A percentile compares a stretch with the other conserved stretches of the same genome.
Evolutionary conservation across 2,113 vertebrate genomes (phyloP).

Genomic region (Pipra filicauda): DNA sequence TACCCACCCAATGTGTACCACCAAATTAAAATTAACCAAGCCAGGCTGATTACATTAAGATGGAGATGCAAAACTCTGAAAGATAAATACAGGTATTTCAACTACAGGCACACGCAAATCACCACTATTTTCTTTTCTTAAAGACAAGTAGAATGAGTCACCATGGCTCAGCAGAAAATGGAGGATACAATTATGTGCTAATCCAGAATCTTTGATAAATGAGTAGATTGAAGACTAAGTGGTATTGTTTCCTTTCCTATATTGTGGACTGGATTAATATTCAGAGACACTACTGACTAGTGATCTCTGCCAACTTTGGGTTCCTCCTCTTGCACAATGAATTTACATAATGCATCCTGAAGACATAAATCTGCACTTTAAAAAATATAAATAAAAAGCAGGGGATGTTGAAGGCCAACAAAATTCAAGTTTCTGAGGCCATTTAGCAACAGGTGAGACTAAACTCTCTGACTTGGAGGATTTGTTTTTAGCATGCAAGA

Average conservation of each 20-base stretch:
- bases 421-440: neutral
- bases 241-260: neutral
- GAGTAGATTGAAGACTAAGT: neutral
- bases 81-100: neutral
- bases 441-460: neutral
- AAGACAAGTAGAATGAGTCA: neutral
- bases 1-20: neutral
- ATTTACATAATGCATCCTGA: neutral
- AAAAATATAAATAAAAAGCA: neutral
- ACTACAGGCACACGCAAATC: neutral
- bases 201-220: neutral
- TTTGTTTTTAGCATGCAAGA: neutral
- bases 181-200: neutral
- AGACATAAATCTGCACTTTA: neutral
- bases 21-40: constrained; percentile 24
- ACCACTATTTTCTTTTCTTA: neutral
- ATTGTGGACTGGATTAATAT: neutral
- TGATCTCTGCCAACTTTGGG: neutral
- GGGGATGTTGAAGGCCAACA: neutral
- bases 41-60: neutral
- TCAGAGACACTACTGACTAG: neutral
- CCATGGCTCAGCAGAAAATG: neutral
- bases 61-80: neutral
- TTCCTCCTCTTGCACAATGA: neutral
- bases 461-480: neutral